Conservation (phyloP, 2,888 invertebrate species). For the Ypsolopha sequella region DNA sequence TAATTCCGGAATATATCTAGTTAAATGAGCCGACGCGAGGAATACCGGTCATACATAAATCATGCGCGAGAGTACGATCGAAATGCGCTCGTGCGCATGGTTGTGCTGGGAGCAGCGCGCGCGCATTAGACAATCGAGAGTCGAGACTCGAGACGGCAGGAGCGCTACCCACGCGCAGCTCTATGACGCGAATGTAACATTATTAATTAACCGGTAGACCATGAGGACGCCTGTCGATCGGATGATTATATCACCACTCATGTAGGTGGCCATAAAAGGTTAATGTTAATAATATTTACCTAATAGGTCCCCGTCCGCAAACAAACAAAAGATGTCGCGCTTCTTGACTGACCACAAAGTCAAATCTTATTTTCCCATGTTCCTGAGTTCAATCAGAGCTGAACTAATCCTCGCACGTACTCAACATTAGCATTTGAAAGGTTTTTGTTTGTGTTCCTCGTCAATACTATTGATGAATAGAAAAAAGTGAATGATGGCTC, state of each 20-base stretch:
- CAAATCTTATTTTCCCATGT: constrained; percentile 40
- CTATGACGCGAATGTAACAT: constrained; percentile 23
- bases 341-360: neutral
- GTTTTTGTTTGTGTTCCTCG: constrained; percentile 61
- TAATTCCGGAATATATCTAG: constrained; percentile 59
- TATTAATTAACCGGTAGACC: constrained; percentile 17
- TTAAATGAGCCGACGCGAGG: constrained; percentile 45
- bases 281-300: constrained; percentile 32
- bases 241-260: constrained; percentile 59
- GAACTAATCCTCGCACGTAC: constrained; percentile 64
- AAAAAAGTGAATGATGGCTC: constrained; percentile 61
- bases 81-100: constrained; percentile 36
- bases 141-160: constrained; percentile 27
- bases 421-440: constrained; percentile 62
- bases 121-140: constrained; percentile 6
- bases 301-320: constrained; percentile 8
- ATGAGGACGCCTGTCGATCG: constrained; percentile 31
- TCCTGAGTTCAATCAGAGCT: constrained; percentile 21
- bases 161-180: constrained; percentile 45
- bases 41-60: constrained; percentile 57
- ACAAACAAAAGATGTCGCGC: neutral
- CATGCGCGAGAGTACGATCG: constrained; percentile 35
- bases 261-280: constrained; percentile 69
- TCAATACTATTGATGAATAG: constrained; percentile 51
- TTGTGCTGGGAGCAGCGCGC: neutral